These are phyloP conservation scores for Chrysemys picta DNA, from an alignment of 2,113 vertebrate species.

Conservation along the genomic window DNA sequence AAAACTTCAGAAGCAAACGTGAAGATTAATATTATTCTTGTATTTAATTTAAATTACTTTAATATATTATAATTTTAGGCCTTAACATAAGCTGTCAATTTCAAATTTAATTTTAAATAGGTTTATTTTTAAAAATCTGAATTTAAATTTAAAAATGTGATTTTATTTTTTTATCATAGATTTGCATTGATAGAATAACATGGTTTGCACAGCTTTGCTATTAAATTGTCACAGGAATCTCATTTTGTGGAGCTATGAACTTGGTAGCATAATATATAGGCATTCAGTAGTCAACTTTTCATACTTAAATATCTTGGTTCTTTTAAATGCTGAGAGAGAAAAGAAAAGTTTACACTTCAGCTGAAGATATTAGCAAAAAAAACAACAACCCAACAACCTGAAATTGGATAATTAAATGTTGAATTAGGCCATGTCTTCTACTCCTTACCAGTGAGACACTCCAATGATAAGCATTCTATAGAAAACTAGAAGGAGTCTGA, in stretches of 20 bases:
- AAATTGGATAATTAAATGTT: background rate
- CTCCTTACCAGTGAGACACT: background rate
- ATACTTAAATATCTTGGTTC: background rate
- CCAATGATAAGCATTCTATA: background rate
- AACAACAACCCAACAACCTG: background rate
- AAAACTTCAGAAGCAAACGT: background rate
- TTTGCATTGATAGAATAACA: background rate
- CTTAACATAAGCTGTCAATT: background rate
- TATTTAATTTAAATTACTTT: background rate
- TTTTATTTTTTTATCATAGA: background rate
- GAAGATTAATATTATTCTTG: background rate
- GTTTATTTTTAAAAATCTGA: background rate
- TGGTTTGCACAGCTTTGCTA: background rate
- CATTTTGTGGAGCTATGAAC: slow-evolving; percentile 7
- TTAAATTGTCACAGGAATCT: background rate
- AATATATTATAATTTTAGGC: background rate
- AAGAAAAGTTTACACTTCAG: background rate
- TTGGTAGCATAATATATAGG: background rate
- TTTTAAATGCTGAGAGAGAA: background rate
- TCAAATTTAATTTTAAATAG: background rate
- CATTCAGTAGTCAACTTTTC: background rate
- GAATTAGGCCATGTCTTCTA: background rate
- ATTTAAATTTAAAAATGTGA: background rate
- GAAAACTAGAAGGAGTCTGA: background rate
- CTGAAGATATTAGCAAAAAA: background rate